A percentile compares a stretch with the other conserved stretches of the same genome.
These are phyloP conservation scores for Hemaris fuciformis DNA, from an alignment of 2,888 invertebrate species.

Conservation along the genomic window DNA sequence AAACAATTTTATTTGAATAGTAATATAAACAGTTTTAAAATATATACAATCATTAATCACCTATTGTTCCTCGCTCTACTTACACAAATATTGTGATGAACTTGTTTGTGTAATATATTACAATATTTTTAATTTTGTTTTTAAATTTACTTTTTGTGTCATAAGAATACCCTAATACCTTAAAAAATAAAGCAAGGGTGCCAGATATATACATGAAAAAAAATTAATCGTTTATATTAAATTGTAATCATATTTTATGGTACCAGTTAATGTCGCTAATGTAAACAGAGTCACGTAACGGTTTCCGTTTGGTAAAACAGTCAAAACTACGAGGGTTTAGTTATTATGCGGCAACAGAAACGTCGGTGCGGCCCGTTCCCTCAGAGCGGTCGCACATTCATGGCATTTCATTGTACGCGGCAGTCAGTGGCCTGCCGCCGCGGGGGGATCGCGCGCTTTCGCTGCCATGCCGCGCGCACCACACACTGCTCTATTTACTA, in stretches of 20 bases:
- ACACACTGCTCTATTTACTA: constrained; percentile 56
- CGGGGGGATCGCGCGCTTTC: constrained; percentile 66
- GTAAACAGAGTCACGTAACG: constrained; percentile 69
- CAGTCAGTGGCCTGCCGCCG: constrained; percentile 73
- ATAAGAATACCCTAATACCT: not conserved
- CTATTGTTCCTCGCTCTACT: too few relatives aligned
- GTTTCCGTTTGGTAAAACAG: constrained; percentile 70
- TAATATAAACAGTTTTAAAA: too few relatives aligned
- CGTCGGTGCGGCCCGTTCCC: constrained; percentile 53
- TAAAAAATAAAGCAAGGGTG: not conserved
- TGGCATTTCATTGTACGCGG: constrained; percentile 70
- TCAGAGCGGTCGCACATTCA: constrained; percentile 61
- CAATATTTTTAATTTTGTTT: not conserved
- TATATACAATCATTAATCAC: too few relatives aligned
- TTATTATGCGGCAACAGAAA: constrained; percentile 74
- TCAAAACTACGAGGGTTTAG: constrained; percentile 70
- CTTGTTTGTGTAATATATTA: not conserved
- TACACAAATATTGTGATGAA: too few relatives aligned
- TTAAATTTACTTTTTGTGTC: not conserved
- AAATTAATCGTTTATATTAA: not conserved
- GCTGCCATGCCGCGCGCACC: constrained; percentile 38
- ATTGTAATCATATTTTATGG: constrained; percentile 7
- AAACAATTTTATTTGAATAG: too few relatives aligned
- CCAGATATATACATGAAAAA: not conserved
- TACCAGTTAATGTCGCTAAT: constrained; percentile 37